Conservation (phyloP, 2,888 invertebrate genomes). For the Ceramica pisi region DNA sequence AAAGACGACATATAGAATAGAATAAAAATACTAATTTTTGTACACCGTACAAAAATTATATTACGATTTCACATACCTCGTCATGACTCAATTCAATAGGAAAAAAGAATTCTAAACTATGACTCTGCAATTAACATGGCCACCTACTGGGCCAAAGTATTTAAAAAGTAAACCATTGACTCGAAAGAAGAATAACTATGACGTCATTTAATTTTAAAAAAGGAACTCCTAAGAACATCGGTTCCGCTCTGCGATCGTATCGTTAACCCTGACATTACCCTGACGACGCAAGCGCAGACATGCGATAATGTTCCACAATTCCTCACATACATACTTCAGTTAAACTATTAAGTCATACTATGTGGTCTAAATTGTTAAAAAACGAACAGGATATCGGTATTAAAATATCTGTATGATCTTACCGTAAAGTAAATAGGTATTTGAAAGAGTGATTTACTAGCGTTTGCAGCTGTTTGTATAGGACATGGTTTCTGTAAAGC, state of each 20-base stretch:
- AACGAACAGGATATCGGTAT: constrained; percentile 41
- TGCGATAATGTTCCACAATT: constrained; percentile 50
- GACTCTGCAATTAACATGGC: background rate
- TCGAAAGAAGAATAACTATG: background rate
- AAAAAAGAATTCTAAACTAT: background rate
- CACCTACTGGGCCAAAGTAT: background rate
- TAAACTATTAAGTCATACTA: constrained; percentile 23
- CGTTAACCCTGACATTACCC: constrained; percentile 62
- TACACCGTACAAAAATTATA: too few species aligned
- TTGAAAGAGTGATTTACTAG: background rate
- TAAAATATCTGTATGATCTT: constrained; percentile 14
- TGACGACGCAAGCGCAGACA: constrained; percentile 36
- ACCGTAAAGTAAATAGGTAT: too few species aligned
- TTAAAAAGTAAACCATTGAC: background rate
- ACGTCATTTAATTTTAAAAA: constrained; percentile 18
- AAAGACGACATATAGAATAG: background rate
- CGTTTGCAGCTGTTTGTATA: background rate
- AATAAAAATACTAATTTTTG: too few species aligned
- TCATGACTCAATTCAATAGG: background rate
- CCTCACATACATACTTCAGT: constrained; percentile 15
- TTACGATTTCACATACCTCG: too few species aligned
- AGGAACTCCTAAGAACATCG: constrained; percentile 40
- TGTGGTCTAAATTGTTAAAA: constrained; percentile 42
- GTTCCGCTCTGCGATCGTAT: constrained; percentile 56
- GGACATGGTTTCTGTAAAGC: background rate